These are phyloP conservation scores for Metellina segmentata DNA, from an alignment of 2,888 invertebrate genomes.

Conservation along the genomic window DNA sequence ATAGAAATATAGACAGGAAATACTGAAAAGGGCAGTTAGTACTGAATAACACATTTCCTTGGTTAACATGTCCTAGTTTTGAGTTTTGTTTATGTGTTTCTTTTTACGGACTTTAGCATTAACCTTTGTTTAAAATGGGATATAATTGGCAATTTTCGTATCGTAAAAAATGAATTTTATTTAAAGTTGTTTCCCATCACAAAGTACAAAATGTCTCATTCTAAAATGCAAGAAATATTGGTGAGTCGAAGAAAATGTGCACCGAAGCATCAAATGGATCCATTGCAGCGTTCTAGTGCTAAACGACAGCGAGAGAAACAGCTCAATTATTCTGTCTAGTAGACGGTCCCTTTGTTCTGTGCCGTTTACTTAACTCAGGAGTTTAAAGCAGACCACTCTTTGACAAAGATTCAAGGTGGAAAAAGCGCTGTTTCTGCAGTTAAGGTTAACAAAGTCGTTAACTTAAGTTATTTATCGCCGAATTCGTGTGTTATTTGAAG, in stretches of 20 bases:
- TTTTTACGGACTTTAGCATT: neutral
- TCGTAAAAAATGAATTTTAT: neutral
- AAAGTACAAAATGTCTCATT: neutral
- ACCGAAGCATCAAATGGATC: slow-evolving; percentile 14
- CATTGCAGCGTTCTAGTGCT: slow-evolving; percentile 29
- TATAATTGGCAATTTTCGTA: neutral
- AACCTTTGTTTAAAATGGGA: neutral
- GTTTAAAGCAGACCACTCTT: slow-evolving; percentile 58
- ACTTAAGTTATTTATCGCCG: slow-evolving; percentile 73
- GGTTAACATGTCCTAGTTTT: too few species aligned
- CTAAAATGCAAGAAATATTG: neutral
- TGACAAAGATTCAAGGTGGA: slow-evolving; percentile 42
- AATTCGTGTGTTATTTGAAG: slow-evolving; percentile 66
- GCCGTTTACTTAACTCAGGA: slow-evolving; percentile 54
- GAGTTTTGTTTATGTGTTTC: too few species aligned
- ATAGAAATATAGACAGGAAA: too few species aligned
- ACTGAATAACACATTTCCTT: too few species aligned
- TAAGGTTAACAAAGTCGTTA: slow-evolving; percentile 74
- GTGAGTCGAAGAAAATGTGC: slow-evolving; percentile 9
- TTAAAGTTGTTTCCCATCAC: neutral
- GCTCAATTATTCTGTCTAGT: slow-evolving; percentile 41
- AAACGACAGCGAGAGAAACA: slow-evolving; percentile 36
- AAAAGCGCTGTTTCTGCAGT: slow-evolving; percentile 59
- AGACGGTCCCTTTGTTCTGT: slow-evolving; percentile 52
- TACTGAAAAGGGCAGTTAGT: too few species aligned